A percentile compares a stretch with the other conserved stretches of the same genome.
Evolutionary conservation across 1,140 invertebrate genomes (phyloP).

Genomic region (Ceratina australensis): DNA sequence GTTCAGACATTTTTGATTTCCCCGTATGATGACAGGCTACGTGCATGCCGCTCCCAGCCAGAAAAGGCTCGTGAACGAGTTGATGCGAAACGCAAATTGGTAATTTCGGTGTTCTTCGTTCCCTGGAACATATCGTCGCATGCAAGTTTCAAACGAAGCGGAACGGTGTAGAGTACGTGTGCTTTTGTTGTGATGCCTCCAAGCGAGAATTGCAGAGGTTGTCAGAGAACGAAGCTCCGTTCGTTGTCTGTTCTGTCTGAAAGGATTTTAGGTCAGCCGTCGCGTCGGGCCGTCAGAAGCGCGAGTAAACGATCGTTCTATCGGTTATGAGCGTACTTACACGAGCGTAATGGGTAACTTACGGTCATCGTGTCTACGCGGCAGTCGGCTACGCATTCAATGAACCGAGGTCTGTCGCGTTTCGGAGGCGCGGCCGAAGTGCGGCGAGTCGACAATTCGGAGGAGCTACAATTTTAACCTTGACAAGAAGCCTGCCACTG

Average conservation of each 20-base stretch:
- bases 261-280: neutral
- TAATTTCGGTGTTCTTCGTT: too few relatives aligned
- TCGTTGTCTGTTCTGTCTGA: too few relatives aligned
- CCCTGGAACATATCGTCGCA: too few relatives aligned
- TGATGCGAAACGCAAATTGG: too few relatives aligned
- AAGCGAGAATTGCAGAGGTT: too few relatives aligned
- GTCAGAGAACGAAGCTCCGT: too few relatives aligned
- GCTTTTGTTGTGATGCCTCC: too few relatives aligned
- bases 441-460: neutral
- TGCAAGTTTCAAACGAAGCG: too few relatives aligned
- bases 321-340: neutral
- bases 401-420: neutral
- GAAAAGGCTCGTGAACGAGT: too few relatives aligned
- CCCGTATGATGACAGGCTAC: too few relatives aligned
- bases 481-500: conserved; percentile 30
- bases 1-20: neutral
- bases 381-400: conserved; percentile 14
- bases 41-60: too few relatives aligned
- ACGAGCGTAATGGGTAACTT: conserved; percentile 7
- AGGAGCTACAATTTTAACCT: conserved; percentile 41
- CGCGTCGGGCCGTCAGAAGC: neutral
- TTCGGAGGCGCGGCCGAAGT: neutral
- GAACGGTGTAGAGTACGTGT: too few relatives aligned
- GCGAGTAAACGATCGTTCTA: conserved; percentile 23
- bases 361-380: conserved; percentile 14